Conservation (phyloP, 2,888 invertebrate genomes). For the Saturnia pavonia region DNA sequence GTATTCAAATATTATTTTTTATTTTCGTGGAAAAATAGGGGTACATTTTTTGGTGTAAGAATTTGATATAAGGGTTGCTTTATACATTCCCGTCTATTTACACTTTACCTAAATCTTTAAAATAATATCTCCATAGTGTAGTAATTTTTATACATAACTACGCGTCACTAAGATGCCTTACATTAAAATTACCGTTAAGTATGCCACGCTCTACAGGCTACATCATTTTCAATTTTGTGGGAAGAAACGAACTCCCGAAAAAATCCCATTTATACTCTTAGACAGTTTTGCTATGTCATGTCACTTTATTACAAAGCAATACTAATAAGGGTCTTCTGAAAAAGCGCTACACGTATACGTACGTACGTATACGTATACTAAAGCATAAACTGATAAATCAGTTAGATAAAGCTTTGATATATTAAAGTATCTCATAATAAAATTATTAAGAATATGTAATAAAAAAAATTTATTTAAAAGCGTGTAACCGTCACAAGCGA, state of each 20-base stretch:
- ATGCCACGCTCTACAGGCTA: not conserved
- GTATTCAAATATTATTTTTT: conserved; percentile 8
- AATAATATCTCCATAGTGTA: not conserved
- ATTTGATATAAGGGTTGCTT: not conserved
- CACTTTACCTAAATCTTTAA: conserved; percentile 4
- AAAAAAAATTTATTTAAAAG: too few species aligned
- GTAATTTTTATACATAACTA: not conserved
- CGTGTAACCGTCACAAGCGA: too few species aligned
- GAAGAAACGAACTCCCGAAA: not conserved
- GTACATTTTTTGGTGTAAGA: conserved; percentile 6
- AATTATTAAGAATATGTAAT: too few species aligned
- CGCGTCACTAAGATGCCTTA: not conserved
- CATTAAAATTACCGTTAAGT: not conserved
- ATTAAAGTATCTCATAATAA: not conserved
- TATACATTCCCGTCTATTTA: not conserved
- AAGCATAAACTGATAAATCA: too few species aligned
- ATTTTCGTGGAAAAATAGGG: conserved; percentile 11
- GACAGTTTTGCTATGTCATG: not conserved
- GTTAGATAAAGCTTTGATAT: not conserved
- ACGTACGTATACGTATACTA: too few species aligned
- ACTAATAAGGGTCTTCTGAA: not conserved
- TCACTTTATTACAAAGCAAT: not conserved
- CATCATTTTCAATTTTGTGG: not conserved
- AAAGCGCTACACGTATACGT: not conserved
- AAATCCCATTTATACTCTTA: not conserved